Conservation (phyloP, 1,140 invertebrate species). For the Trichoplusia ni region DNA sequence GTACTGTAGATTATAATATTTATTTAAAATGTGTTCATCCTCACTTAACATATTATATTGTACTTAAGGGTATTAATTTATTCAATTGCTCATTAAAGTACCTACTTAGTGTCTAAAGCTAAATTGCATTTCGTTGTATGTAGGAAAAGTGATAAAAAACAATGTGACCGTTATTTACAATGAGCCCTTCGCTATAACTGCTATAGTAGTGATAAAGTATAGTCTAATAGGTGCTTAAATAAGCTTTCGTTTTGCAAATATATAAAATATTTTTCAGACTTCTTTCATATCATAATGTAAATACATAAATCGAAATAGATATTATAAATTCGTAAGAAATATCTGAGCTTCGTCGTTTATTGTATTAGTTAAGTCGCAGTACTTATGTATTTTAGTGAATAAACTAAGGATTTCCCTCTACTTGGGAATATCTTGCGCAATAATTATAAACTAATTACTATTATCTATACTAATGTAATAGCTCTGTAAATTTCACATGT, state of each 20-base stretch:
- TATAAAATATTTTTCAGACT: slow-evolving; percentile 60
- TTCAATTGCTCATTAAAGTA: slow-evolving; percentile 33
- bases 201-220: slow-evolving; percentile 44
- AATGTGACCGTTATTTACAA: slow-evolving; percentile 23
- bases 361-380: slow-evolving; percentile 68
- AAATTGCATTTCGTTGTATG: slow-evolving; percentile 26
- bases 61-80: slow-evolving; percentile 32
- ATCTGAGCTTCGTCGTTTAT: slow-evolving; percentile 80
- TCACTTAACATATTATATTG: slow-evolving; percentile 6
- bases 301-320: slow-evolving; percentile 72
- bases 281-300: slow-evolving; percentile 77
- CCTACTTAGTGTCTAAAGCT: slow-evolving; percentile 27
- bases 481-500: slow-evolving; percentile 79
- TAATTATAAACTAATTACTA: slow-evolving; percentile 80
- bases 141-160: slow-evolving; percentile 26
- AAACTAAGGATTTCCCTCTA: slow-evolving; percentile 60
- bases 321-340: slow-evolving; percentile 70
- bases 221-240: slow-evolving; percentile 66
- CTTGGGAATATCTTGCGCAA: slow-evolving; percentile 71
- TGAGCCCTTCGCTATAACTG: slow-evolving; percentile 32
- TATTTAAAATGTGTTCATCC: slow-evolving; percentile 1
- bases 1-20: neutral
- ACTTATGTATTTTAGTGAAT: slow-evolving; percentile 75
- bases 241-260: slow-evolving; percentile 64
- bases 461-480: slow-evolving; percentile 76